Percentiles rank a stretch among this genome's conserved stretches.
Evolutionary conservation across 2,888 invertebrate genomes (phyloP).

Genomic region (Tiphia femorata): DNA sequence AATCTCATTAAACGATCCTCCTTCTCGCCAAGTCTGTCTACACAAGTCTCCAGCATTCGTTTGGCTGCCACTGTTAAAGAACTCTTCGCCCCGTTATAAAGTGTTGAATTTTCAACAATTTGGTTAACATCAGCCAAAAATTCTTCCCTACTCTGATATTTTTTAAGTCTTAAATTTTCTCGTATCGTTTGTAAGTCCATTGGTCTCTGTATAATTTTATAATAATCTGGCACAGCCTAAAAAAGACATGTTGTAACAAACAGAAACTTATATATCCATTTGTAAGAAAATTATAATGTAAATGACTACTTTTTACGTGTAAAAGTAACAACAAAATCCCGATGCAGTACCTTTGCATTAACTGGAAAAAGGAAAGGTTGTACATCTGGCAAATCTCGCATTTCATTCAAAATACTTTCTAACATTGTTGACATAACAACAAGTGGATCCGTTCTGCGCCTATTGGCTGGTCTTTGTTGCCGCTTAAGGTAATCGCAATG

Average conservation of each 20-base stretch:
- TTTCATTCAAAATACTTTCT: constrained; percentile 92
- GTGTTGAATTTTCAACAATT: constrained; percentile 93
- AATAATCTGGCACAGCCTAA: constrained; percentile 92
- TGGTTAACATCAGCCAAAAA: constrained; percentile 96
- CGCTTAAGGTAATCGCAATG: constrained; percentile 93
- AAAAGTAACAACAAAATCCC: too few species aligned
- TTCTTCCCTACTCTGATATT: constrained; percentile 95
- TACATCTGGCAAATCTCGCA: constrained; percentile 92
- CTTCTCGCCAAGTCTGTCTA: constrained; percentile 89
- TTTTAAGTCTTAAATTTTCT: constrained; percentile 88
- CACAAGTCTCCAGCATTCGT: constrained; percentile 89
- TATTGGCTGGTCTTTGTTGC: constrained; percentile 85
- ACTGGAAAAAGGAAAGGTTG: constrained; percentile 95
- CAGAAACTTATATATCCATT: not conserved
- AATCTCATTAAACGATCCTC: constrained; percentile 95
- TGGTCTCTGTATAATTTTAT: constrained; percentile 89
- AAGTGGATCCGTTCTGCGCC: constrained; percentile 94
- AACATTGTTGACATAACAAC: constrained; percentile 93
- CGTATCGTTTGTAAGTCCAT: constrained; percentile 98
- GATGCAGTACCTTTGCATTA: constrained; percentile 83
- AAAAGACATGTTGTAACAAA: constrained; percentile 27
- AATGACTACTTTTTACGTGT: not conserved
- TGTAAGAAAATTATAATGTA: not conserved
- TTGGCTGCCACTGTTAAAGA: constrained; percentile 88
- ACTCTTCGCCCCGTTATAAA: constrained; percentile 92